Evolutionary conservation across 2,113 vertebrate species (phyloP).

Genomic region (Phoxinus phoxinus): DNA sequence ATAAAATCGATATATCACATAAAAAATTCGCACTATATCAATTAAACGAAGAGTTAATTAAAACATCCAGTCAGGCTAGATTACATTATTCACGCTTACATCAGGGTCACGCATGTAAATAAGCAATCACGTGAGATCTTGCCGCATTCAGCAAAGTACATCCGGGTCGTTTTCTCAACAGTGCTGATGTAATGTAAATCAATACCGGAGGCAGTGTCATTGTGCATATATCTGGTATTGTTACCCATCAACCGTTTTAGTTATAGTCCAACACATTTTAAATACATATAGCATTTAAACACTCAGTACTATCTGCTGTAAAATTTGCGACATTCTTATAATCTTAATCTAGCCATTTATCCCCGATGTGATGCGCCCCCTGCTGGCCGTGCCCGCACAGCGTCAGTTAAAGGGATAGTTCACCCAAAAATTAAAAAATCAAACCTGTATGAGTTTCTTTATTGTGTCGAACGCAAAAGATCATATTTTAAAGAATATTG

Average conservation of each 20-base stretch:
- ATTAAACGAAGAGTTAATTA: background rate
- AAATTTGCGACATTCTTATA: background rate
- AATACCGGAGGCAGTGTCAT: background rate
- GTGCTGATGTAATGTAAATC: background rate
- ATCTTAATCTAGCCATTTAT: background rate
- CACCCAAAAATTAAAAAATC: too few species aligned
- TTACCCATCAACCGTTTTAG: background rate
- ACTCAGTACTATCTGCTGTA: background rate
- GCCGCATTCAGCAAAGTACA: background rate
- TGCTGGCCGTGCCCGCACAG: background rate
- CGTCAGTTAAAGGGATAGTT: too few species aligned
- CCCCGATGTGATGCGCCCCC: background rate
- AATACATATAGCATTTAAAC: background rate
- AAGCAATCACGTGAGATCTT: background rate
- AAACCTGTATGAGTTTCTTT: too few species aligned
- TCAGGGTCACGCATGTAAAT: background rate
- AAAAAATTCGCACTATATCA: background rate
- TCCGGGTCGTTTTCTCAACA: slow-evolving; percentile 25
- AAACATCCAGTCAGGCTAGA: background rate
- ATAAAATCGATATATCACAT: background rate
- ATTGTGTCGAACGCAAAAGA: too few species aligned
- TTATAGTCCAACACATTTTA: background rate
- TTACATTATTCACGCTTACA: background rate
- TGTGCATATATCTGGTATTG: background rate
- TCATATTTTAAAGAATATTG: too few species aligned